A percentile compares a stretch with the other conserved stretches of the same genome.
These are phyloP conservation scores for Diglossa cyanea DNA, from an alignment of 2,797 vertebrate genomes.

Conservation along the genomic window DNA sequence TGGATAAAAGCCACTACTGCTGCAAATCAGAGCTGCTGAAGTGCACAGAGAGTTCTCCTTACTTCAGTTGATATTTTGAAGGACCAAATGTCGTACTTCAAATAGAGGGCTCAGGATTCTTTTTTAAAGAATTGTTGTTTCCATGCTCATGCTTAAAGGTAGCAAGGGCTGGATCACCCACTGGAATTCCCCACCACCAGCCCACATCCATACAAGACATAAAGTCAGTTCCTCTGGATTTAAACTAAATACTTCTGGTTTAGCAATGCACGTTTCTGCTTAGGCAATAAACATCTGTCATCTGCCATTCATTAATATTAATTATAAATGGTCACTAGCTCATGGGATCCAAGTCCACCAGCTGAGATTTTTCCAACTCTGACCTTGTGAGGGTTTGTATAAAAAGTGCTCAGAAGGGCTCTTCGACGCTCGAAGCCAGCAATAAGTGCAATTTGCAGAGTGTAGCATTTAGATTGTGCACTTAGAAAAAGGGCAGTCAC, in stretches of 20 bases:
- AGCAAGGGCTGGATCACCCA: constrained; percentile 1
- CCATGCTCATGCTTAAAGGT: neutral
- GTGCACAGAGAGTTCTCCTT: neutral
- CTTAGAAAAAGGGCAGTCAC: constrained; percentile 37
- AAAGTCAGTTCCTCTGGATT: constrained; percentile 54
- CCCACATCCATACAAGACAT: constrained; percentile 29
- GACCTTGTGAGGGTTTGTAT: constrained; percentile 75
- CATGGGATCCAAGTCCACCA: constrained; percentile 75
- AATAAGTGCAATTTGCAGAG: constrained; percentile 59
- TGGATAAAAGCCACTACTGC: neutral
- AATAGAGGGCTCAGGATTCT: neutral
- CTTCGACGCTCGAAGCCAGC: constrained; percentile 54
- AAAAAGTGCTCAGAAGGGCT: constrained; percentile 71
- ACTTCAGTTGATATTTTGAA: neutral
- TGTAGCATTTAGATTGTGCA: constrained; percentile 56
- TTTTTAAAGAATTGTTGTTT: neutral
- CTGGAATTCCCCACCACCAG: constrained; percentile 20
- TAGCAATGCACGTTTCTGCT: constrained; percentile 75
- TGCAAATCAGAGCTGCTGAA: neutral
- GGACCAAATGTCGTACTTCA: neutral
- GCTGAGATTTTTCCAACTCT: constrained; percentile 79
- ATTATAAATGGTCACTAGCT: constrained; percentile 76
- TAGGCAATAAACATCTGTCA: constrained; percentile 79
- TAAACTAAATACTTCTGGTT: constrained; percentile 68
- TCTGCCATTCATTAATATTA: constrained; percentile 83